Evolutionary conservation across 2,888 invertebrate genomes (phyloP).

Genomic region (Strigamia transsilvanica): DNA sequence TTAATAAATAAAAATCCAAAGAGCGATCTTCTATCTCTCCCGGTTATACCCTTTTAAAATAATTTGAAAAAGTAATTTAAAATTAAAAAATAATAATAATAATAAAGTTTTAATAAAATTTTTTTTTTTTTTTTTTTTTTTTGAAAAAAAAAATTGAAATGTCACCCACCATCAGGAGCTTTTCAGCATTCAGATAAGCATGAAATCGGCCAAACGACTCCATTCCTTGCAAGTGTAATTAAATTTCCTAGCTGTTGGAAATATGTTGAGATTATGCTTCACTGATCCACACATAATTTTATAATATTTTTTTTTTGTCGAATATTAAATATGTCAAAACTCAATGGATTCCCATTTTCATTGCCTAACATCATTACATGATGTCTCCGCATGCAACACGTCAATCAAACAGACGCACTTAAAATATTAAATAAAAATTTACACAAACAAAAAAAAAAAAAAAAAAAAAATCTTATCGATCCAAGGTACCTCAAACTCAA

Average conservation of each 20-base stretch:
- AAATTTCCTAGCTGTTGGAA: conserved; percentile 40
- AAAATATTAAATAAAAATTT: conserved; percentile 24
- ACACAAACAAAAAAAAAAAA: not conserved
- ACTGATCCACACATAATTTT: conserved; percentile 37
- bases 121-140: no score
- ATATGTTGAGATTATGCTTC: conserved; percentile 42
- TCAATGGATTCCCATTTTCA: conserved; percentile 42
- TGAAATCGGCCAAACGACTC: conserved; percentile 42
- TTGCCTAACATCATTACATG: conserved; percentile 42
- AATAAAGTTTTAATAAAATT: no score
- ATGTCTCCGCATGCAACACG: conserved; percentile 15
- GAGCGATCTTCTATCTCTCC: no score
- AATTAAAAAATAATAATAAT: not conserved
- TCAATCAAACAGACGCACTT: not conserved
- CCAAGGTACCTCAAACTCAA: not conserved
- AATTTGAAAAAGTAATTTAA: not conserved
- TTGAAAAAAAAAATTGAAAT: not conserved
- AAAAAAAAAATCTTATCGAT: conserved; percentile 6
- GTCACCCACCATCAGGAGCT: conserved; percentile 42
- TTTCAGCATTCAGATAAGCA: conserved; percentile 44
- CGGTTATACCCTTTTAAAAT: no score
- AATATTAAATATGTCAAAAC: conserved; percentile 44
- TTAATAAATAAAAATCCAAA: no score
- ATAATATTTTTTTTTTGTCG: not conserved
- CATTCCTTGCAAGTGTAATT: conserved; percentile 42